A percentile compares a stretch with the other conserved stretches of the same genome.
Evolutionary conservation across 2,888 invertebrate genomes (phyloP).

Genomic region (Polyommatus icarus): DNA sequence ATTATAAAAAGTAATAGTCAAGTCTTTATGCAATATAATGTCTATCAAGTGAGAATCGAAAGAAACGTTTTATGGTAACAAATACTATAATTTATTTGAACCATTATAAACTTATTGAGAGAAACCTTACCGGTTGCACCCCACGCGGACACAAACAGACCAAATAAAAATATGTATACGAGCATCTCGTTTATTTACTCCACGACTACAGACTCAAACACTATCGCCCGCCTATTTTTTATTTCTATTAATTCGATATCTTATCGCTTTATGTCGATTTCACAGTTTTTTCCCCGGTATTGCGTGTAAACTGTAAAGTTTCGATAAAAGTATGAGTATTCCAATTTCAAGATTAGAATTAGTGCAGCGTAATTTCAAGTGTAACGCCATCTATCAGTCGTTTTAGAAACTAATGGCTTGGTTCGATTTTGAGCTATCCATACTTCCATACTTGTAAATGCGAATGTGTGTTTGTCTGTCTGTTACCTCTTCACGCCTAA

Average conservation of each 20-base stretch:
- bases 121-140: not conserved
- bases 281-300: not conserved
- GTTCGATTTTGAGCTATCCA: too few relatives aligned
- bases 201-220: not conserved
- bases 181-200: not conserved
- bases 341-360: not conserved
- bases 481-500: too few relatives aligned
- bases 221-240: slow-evolving; percentile 34
- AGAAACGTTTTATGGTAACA: too few relatives aligned
- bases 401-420: not conserved
- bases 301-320: not conserved
- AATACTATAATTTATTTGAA: not conserved
- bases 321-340: not conserved
- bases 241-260: slow-evolving; percentile 35
- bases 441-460: too few relatives aligned
- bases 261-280: slow-evolving; percentile 35
- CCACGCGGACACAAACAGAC: not conserved
- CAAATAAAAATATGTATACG: not conserved
- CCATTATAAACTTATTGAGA: not conserved
- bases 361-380: not conserved
- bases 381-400: not conserved
- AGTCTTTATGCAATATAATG: too few relatives aligned
- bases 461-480: too few relatives aligned
- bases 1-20: too few relatives aligned
- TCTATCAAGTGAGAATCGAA: too few relatives aligned